A percentile compares a stretch with the other conserved stretches of the same genome.
Evolutionary conservation across 2,888 invertebrate genomes (phyloP).

Genomic region (Drosophila buzzatii): DNA sequence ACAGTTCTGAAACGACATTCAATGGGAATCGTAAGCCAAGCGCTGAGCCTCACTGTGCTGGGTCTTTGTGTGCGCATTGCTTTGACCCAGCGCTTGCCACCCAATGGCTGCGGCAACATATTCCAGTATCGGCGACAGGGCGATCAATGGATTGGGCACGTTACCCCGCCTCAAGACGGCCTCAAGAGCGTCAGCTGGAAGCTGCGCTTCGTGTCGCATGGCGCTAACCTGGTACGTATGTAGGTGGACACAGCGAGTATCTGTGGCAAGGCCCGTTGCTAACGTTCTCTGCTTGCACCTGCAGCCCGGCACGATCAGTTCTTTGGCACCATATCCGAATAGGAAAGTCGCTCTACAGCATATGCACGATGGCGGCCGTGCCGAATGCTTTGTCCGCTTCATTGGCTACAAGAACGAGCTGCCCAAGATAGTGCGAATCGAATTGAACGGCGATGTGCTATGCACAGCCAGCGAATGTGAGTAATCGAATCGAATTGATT

Average conservation of each 20-base stretch:
- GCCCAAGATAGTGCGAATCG: conserved; percentile 53
- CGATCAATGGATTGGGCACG: conserved; percentile 48
- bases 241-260: background rate
- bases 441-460: conserved; percentile 51
- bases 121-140: conserved; percentile 52
- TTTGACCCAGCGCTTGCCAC: conserved; percentile 47
- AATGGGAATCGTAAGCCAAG: conserved; percentile 25
- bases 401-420: conserved; percentile 38
- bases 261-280: background rate
- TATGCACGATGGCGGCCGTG: conserved; percentile 49
- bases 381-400: conserved; percentile 51
- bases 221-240: conserved; percentile 29
- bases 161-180: conserved; percentile 43
- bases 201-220: conserved; percentile 35
- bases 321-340: conserved; percentile 49
- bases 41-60: conserved; percentile 24
- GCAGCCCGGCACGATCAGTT: conserved; percentile 47
- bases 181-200: conserved; percentile 45
- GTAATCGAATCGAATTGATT: conserved; percentile 32
- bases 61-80: conserved; percentile 30
- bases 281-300: background rate
- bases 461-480: conserved; percentile 54
- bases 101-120: conserved; percentile 44
- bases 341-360: conserved; percentile 31
- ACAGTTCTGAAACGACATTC: conserved; percentile 44